Percentiles rank a stretch among this genome's conserved stretches.
These are phyloP conservation scores for Lophius piscatorius DNA, from an alignment of 2,113 vertebrate genomes.

Conservation along the genomic window DNA sequence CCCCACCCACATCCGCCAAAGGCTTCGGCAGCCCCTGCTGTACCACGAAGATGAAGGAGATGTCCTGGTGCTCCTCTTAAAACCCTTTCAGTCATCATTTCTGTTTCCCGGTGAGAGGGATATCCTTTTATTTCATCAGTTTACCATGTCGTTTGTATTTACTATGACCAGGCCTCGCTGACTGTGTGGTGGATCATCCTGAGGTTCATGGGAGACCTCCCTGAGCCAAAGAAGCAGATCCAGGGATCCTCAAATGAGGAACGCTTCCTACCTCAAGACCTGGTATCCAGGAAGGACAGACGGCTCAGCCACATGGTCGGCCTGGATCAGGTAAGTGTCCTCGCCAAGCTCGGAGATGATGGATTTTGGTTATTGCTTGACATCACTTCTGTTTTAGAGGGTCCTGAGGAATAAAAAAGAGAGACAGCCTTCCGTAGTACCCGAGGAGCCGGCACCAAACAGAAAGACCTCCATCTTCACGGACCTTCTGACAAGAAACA, in stretches of 20 bases:
- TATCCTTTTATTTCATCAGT: neutral
- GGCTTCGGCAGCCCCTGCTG: slow-evolving; percentile 87
- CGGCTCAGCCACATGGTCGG: slow-evolving; percentile 79
- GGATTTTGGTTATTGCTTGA: neutral
- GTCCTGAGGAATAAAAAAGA: slow-evolving; percentile 68
- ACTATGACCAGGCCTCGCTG: slow-evolving; percentile 83
- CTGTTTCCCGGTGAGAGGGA: too few species aligned
- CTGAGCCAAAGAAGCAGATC: slow-evolving; percentile 85
- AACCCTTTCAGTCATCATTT: neutral
- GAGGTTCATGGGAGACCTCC: slow-evolving; percentile 96
- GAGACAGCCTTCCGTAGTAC: slow-evolving; percentile 21
- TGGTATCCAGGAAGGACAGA: slow-evolving; percentile 68
- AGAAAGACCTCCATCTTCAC: slow-evolving; percentile 70
- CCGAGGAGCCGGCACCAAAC: slow-evolving; percentile 44
- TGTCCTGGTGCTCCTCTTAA: slow-evolving; percentile 76
- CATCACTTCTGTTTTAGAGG: slow-evolving; percentile 70
- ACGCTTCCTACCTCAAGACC: slow-evolving; percentile 58
- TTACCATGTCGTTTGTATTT: neutral
- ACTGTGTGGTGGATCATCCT: slow-evolving; percentile 91
- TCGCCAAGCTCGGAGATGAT: neutral
- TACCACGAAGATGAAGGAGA: slow-evolving; percentile 91
- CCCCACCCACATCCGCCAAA: slow-evolving; percentile 82
- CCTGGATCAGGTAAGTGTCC: slow-evolving; percentile 73
- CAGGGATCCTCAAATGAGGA: slow-evolving; percentile 36
- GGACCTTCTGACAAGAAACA: slow-evolving; percentile 68